phyloP scores from a whole-genome alignment of 1,140 invertebrate genomes.

The Battus philenor region DNA sequence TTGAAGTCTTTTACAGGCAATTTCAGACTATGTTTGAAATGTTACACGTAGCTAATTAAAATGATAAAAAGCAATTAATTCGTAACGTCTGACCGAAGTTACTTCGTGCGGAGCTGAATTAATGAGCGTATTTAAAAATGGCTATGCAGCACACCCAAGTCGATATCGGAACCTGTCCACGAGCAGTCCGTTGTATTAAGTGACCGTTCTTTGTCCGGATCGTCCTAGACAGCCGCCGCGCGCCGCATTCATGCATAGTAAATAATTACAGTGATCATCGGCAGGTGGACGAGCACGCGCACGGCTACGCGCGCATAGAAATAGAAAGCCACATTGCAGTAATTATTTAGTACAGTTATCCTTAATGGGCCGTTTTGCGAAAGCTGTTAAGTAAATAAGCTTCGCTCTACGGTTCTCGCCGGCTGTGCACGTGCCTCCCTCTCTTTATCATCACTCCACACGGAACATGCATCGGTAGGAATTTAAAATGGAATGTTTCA shows the following conservation, averaged over 20 bases:
- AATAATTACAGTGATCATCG: constrained; percentile 71
- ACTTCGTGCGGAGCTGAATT: constrained; percentile 48
- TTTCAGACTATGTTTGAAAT: too few relatives aligned
- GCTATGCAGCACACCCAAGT: constrained; percentile 56
- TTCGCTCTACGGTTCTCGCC: constrained; percentile 53
- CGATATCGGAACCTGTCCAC: constrained; percentile 56
- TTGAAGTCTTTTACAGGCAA: constrained; percentile 39
- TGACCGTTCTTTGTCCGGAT: constrained; percentile 70
- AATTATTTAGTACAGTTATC: constrained; percentile 75
- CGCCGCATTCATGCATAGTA: constrained; percentile 72
- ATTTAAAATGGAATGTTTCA: constrained; percentile 11
- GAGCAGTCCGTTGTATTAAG: constrained; percentile 40
- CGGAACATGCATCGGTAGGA: neutral
- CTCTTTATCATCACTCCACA: neutral
- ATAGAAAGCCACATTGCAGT: constrained; percentile 74
- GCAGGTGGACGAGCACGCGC: constrained; percentile 67
- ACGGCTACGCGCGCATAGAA: constrained; percentile 59
- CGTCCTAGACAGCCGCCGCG: constrained; percentile 65
- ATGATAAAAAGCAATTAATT: constrained; percentile 25
- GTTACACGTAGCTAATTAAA: too few relatives aligned
- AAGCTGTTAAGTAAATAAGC: constrained; percentile 72
- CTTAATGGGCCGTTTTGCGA: constrained; percentile 70
- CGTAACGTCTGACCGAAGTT: constrained; percentile 32
- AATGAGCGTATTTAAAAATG: constrained; percentile 59
- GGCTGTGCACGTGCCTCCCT: constrained; percentile 41